phyloP scores from a whole-genome alignment of 2,113 vertebrate species.

The Rhizomys pruinosus region DNA sequence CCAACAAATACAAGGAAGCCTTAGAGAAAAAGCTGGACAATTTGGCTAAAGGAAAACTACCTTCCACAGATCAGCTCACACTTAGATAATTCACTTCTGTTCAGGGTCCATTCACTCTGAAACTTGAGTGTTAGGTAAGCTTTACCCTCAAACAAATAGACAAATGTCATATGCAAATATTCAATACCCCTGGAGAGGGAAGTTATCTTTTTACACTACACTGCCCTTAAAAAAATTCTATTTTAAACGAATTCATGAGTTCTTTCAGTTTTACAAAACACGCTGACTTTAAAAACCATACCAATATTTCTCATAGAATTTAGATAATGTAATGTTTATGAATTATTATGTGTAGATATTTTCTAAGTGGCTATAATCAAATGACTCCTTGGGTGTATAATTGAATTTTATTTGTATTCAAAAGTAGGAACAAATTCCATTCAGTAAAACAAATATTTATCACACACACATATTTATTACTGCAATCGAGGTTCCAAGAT shows the following conservation, averaged over 20 bases:
- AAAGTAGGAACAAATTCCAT: slow-evolving; percentile 14
- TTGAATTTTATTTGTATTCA: slow-evolving; percentile 32
- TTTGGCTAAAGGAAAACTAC: slow-evolving; percentile 46
- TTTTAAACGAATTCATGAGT: slow-evolving; percentile 13
- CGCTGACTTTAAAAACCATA: background rate
- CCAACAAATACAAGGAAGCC: background rate
- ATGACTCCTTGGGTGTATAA: background rate
- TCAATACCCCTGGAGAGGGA: background rate
- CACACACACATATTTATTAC: background rate
- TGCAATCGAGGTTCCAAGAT: background rate
- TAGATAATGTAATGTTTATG: slow-evolving; percentile 41
- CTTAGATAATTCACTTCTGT: slow-evolving; percentile 46
- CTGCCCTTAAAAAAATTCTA: background rate
- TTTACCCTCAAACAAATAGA: slow-evolving; percentile 19
- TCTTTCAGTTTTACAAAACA: slow-evolving; percentile 1
- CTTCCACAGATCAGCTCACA: background rate
- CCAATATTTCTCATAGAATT: slow-evolving; percentile 39
- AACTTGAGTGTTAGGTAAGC: slow-evolving; percentile 31
- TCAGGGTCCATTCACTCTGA: slow-evolving; percentile 24
- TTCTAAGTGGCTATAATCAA: slow-evolving; percentile 13
- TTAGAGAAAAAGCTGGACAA: slow-evolving; percentile 35
- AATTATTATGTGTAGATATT: background rate
- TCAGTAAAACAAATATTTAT: slow-evolving; percentile 14
- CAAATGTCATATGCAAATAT: slow-evolving; percentile 21
- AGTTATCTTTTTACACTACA: background rate